phyloP scores from a whole-genome alignment of 2,113 vertebrate genomes.

The Trachemys scripta region DNA sequence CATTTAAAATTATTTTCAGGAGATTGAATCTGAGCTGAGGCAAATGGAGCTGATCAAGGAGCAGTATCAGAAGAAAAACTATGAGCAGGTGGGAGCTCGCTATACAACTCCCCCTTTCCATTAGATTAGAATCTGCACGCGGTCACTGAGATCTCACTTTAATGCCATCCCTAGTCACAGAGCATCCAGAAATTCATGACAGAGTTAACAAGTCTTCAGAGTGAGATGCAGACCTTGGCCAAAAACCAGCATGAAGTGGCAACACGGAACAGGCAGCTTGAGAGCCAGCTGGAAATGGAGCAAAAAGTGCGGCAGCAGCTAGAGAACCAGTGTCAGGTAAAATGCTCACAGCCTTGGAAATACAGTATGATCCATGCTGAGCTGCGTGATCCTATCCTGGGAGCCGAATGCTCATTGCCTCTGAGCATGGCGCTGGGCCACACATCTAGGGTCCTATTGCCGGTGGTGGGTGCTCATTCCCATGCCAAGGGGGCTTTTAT shows the following conservation, averaged over 20 bases:
- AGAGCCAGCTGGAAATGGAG: constrained; percentile 63
- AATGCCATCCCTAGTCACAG: constrained; percentile 57
- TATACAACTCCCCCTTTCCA: not conserved
- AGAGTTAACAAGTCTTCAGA: constrained; percentile 71
- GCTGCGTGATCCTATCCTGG: not conserved
- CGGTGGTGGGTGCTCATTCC: not conserved
- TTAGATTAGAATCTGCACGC: not conserved
- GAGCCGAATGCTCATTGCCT: not conserved
- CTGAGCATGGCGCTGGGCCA: not conserved
- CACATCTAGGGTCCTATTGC: not conserved
- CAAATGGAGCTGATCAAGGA: constrained; percentile 76
- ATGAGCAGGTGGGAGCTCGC: constrained; percentile 71
- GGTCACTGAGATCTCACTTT: not conserved
- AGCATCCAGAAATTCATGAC: constrained; percentile 71
- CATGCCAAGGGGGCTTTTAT: not conserved
- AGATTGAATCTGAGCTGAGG: constrained; percentile 74
- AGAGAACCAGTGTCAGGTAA: constrained; percentile 72
- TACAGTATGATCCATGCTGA: accelerated
- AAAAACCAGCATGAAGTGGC: constrained; percentile 65
- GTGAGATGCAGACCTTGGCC: constrained; percentile 73
- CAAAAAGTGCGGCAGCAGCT: constrained; percentile 56
- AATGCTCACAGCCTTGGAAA: not conserved
- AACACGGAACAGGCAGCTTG: constrained; percentile 59
- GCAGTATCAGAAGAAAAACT: constrained; percentile 78
- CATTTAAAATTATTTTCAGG: constrained; percentile 57